Conservation (phyloP, 2,888 invertebrate genomes). For the Ormyrus labotus region DNA sequence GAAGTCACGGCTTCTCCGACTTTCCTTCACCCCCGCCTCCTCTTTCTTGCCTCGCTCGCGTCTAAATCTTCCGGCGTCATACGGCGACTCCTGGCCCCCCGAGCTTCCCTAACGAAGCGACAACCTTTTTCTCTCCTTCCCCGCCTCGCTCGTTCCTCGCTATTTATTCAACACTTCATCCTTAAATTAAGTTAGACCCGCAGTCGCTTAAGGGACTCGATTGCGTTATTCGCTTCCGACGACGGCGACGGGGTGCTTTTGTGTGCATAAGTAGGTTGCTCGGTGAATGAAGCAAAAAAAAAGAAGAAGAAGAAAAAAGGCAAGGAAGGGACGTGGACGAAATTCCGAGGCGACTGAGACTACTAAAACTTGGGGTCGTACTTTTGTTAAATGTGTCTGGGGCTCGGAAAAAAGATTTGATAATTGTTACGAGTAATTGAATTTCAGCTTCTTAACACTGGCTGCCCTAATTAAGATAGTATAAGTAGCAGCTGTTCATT, state of each 20-base stretch:
- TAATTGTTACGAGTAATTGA: neutral
- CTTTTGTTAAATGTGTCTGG: no score
- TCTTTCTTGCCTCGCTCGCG: neutral
- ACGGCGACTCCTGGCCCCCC: neutral
- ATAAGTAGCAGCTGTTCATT: no score
- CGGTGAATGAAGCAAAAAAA: neutral
- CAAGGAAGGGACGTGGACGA: neutral
- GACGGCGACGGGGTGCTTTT: constrained; percentile 21
- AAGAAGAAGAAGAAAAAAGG: no score
- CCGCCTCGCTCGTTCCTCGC: neutral
- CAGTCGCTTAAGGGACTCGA: constrained; percentile 39
- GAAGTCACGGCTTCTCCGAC: neutral
- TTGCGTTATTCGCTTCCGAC: constrained; percentile 38
- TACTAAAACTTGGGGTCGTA: no score
- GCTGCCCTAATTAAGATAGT: no score
- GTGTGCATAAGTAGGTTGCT: constrained; percentile 22
- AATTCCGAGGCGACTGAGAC: no score
- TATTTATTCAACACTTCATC: constrained; percentile 53
- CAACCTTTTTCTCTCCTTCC: constrained; percentile 27
- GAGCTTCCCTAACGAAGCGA: constrained; percentile 43
- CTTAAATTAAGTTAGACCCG: constrained; percentile 45
- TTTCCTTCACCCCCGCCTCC: neutral
- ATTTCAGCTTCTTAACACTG: neutral
- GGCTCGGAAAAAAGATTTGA: neutral
- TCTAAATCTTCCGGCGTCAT: constrained; percentile 43